Evolutionary conservation across 2,797 vertebrate species (phyloP).

Genomic region (Paramormyrops hopkinsi): DNA sequence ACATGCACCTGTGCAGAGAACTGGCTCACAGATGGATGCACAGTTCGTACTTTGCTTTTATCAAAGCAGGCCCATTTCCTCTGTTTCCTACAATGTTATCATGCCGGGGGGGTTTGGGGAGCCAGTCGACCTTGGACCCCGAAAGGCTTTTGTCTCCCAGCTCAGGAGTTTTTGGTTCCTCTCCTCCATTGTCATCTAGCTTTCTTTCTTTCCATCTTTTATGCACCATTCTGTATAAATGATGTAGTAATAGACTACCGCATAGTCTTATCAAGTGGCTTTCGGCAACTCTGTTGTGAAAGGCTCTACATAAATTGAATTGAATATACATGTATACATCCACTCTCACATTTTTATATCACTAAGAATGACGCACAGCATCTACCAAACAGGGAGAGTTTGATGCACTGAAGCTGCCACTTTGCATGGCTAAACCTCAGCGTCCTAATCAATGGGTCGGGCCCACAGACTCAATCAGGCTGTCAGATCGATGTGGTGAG

Average conservation of each 20-base stretch:
- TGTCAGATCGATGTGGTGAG: not conserved
- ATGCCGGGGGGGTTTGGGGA: not conserved
- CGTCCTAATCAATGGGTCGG: not conserved
- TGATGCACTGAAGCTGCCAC: not conserved
- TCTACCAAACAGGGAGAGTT: not conserved
- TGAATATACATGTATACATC: not conserved
- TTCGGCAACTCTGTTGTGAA: not conserved
- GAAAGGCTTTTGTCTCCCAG: not conserved
- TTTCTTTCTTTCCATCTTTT: not conserved
- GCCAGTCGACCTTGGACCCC: not conserved
- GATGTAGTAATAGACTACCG: not conserved
- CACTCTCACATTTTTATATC: not conserved
- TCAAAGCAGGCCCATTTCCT: not conserved
- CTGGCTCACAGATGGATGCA: not conserved
- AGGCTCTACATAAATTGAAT: not conserved
- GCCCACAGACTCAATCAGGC: conserved; percentile 1
- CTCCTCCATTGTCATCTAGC: not conserved
- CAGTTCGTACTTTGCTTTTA: not conserved
- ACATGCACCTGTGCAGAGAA: not conserved
- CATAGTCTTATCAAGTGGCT: not conserved
- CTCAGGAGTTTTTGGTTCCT: not conserved
- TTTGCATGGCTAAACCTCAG: not conserved
- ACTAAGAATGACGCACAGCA: not conserved
- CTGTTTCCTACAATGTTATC: not conserved
- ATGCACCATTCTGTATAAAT: not conserved